Evolutionary conservation across 2,888 invertebrate genomes (phyloP), one percentile per base, ranked within the genome.

Genomic region (Tridacna crocea): DNA sequence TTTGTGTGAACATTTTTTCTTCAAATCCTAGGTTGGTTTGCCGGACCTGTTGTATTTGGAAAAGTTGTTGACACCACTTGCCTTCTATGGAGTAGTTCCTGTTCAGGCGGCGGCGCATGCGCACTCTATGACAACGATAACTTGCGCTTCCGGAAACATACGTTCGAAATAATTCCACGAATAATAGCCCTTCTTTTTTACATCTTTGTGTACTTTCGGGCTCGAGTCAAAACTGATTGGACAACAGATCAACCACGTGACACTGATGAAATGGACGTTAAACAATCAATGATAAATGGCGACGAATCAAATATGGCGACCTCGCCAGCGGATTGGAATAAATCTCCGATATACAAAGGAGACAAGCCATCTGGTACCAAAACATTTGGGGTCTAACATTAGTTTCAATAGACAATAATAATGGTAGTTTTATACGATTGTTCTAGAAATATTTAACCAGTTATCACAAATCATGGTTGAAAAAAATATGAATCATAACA

Each of bases 21-120:
- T 36, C 36, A 36, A 36, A 2, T 68, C 70, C 55, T 61, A 91
- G 91, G 90, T 12, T 91, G 90, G 88, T 87, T 91, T 60, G 86
- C 88, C 13, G 91, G 90, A 11, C 91, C 91, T 10, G 82, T 91
- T 0, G 79, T 88, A 2, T 87, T 88, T 46, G 91, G 91, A 1
- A 75, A 72, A 27, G 58, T 91, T 8, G 73, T 90, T 0, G 91
- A 91, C 75, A 87, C 88, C 0, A 84, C 90, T 12, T 91, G 91
- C 73, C 58, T 87, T 11, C 61, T 90, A 17, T 90, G 90, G 91
- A 88, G 82, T 47, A 51, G 84, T 19, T 87, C 87, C 46, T 88
- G 89, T 66, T 87, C 87, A 48, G 86, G 83, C 22, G 87, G 77
- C 8, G 91, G 91, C 17, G 88, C 91, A 72, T 91, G 91, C 75